Evolutionary conservation across 2,797 vertebrate genomes (phyloP).

Genomic region (Enteromius viviparus): DNA sequence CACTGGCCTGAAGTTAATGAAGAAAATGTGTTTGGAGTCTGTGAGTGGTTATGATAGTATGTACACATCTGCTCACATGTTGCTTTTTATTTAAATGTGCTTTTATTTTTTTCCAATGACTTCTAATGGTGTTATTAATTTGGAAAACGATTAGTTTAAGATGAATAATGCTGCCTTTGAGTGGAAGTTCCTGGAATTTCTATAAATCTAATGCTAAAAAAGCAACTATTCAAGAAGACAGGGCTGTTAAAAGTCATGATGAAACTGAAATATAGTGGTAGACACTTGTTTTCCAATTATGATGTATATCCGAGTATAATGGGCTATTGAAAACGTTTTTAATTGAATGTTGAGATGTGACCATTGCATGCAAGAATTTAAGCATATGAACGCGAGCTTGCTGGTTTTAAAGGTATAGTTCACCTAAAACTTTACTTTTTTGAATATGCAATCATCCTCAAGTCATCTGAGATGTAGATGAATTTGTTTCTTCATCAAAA

Average conservation of each 20-base stretch:
- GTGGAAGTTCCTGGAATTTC: background rate
- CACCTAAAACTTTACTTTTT: background rate
- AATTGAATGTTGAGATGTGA: background rate
- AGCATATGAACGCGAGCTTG: background rate
- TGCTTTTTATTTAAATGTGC: background rate
- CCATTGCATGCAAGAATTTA: too few species aligned
- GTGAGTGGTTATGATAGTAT: background rate
- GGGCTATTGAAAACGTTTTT: background rate
- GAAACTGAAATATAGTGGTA: background rate
- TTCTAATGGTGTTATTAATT: background rate
- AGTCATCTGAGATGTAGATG: background rate
- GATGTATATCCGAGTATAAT: background rate
- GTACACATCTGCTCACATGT: background rate
- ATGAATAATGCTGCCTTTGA: background rate
- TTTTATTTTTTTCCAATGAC: background rate
- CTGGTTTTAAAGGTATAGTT: background rate
- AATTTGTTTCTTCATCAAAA: background rate
- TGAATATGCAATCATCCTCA: background rate
- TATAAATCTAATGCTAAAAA: background rate
- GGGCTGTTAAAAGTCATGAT: background rate
- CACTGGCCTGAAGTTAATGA: constrained; percentile 27
- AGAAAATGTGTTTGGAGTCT: constrained; percentile 14
- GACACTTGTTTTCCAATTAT: too few species aligned
- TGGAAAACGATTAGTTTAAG: background rate
- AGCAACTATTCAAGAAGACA: background rate